phyloP scores from a whole-genome alignment of 2,888 invertebrate genomes.

The Eristalis pertinax region DNA sequence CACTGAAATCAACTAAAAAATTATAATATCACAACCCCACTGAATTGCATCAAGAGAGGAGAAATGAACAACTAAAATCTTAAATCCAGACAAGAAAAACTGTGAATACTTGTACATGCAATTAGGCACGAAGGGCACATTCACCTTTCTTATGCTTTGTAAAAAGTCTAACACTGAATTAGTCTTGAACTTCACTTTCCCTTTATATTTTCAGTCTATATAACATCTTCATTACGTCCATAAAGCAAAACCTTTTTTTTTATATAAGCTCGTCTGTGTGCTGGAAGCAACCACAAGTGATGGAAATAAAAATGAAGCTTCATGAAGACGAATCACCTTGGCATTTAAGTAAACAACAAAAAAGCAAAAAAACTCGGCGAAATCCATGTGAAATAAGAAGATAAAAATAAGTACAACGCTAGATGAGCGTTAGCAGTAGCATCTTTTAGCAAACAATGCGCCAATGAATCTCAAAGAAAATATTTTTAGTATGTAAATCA shows the following conservation, averaged over 20 bases:
- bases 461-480: constrained; percentile 56
- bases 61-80: no score
- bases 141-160: not conserved
- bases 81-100: no score
- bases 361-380: not conserved
- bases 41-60: no score
- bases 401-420: constrained; percentile 12
- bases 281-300: not conserved
- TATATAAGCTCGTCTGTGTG: constrained; percentile 1
- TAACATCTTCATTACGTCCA: constrained; percentile 7
- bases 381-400: not conserved
- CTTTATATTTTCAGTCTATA: not conserved
- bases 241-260: constrained; percentile 29
- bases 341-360: constrained; percentile 57
- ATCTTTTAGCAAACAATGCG: constrained; percentile 66
- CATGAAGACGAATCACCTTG: constrained; percentile 62
- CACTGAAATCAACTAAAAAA: no score
- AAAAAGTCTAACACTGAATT: not conserved
- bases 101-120: no score
- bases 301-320: not conserved
- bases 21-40: no score
- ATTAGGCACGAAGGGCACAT: not conserved
- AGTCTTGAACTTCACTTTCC: not conserved
- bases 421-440: constrained; percentile 44
- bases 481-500: constrained; percentile 65